Percentiles rank a stretch among this genome's conserved stretches.
Evolutionary conservation across 2,113 vertebrate species (phyloP).

Genomic region (Myodes glareolus): DNA sequence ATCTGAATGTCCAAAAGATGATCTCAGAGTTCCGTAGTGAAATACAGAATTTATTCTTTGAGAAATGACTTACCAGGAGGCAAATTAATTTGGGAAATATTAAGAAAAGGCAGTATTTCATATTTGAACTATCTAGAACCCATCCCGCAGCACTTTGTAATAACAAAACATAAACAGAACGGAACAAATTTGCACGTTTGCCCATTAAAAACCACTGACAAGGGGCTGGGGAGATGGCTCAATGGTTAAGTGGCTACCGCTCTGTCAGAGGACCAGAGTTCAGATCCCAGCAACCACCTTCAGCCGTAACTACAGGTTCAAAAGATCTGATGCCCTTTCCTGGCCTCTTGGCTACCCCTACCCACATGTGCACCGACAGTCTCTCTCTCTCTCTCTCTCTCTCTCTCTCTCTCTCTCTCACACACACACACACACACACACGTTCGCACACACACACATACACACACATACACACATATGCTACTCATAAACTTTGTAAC

Average conservation of each 20-base stretch:
- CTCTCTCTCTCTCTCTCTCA: background rate
- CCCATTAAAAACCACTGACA: background rate
- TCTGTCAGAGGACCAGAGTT: background rate
- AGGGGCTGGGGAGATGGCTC: background rate
- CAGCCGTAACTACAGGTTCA: background rate
- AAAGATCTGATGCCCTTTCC: background rate
- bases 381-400: background rate
- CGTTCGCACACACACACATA: too few relatives aligned
- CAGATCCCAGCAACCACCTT: background rate
- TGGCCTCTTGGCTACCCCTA: background rate
- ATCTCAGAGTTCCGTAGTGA: constrained; percentile 7
- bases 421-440: too few relatives aligned
- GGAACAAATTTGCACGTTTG: background rate
- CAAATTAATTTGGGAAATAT: background rate
- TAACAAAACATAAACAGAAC: constrained; percentile 19
- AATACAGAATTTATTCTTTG: constrained; percentile 6
- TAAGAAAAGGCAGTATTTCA: background rate
- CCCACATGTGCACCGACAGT: background rate
- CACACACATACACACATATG: too few relatives aligned
- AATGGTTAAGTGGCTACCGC: background rate
- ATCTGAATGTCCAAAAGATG: background rate
- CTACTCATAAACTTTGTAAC: background rate
- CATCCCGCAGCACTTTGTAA: background rate
- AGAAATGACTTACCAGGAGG: background rate
- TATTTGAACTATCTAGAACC: background rate